Evolutionary conservation across 2,888 invertebrate species (phyloP).

Genomic region (Willowsia nigromaculata): DNA sequence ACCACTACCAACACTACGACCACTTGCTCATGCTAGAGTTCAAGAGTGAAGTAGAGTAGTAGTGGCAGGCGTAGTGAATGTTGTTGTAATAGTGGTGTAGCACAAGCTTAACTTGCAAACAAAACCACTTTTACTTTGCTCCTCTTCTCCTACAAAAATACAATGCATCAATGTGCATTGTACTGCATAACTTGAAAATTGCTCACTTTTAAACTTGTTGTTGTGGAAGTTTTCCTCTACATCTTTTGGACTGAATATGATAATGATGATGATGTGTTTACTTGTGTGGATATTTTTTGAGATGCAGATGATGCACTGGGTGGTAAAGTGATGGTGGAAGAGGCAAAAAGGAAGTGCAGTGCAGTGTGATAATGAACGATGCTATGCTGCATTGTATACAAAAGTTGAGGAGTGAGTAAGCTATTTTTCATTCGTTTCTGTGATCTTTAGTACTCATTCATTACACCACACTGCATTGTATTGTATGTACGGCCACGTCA

Average conservation of each 20-base stretch:
- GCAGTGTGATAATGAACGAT: slow-evolving; percentile 11
- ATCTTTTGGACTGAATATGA: slow-evolving; percentile 4
- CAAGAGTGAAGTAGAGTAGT: slow-evolving; percentile 21
- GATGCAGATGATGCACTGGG: slow-evolving; percentile 17
- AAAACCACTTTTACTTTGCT: slow-evolving; percentile 38
- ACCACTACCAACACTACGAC: background rate
- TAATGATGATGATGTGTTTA: background rate
- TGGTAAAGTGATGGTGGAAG: background rate
- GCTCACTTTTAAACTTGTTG: slow-evolving; percentile 41
- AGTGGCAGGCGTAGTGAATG: too few relatives aligned
- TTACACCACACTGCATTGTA: background rate
- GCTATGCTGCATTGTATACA: background rate
- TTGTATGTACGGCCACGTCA: background rate
- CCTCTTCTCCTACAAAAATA: background rate
- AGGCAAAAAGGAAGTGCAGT: slow-evolving; percentile 18
- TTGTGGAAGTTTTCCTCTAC: slow-evolving; percentile 36
- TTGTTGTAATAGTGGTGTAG: slow-evolving; percentile 19
- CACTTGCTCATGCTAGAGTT: slow-evolving; percentile 18
- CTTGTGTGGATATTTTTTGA: background rate
- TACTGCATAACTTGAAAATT: slow-evolving; percentile 41
- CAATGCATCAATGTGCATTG: slow-evolving; percentile 26
- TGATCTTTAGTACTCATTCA: background rate
- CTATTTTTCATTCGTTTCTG: slow-evolving; percentile 3
- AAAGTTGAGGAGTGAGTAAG: slow-evolving; percentile 40
- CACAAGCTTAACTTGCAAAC: slow-evolving; percentile 17